Percentiles rank a stretch among this genome's conserved stretches.
phyloP scores from a whole-genome alignment of 2,797 vertebrate genomes.

The Anas capensis region DNA sequence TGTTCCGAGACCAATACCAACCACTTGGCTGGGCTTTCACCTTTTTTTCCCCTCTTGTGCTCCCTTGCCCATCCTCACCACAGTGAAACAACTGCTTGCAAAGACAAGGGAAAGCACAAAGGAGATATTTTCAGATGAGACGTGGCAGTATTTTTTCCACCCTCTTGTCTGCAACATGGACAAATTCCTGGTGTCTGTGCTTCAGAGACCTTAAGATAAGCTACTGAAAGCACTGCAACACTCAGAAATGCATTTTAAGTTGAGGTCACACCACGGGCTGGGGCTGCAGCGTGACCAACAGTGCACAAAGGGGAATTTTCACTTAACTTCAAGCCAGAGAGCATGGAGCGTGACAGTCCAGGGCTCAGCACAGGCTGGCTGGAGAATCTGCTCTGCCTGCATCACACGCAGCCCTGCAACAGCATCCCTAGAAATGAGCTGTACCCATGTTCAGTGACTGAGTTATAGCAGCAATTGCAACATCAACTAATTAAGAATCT shows the following conservation, averaged over 20 bases:
- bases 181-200: not conserved
- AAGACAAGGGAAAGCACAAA: not conserved
- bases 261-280: not conserved
- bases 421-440: not conserved
- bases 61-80: not conserved
- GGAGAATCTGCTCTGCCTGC: not conserved
- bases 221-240: not conserved
- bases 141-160: not conserved
- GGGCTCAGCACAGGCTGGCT: not conserved
- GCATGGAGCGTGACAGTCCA: rapidly evolving
- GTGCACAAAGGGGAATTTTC: not conserved
- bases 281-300: not conserved
- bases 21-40: not conserved
- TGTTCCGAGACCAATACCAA: not conserved
- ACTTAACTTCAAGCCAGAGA: not conserved
- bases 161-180: not conserved
- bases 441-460: not conserved
- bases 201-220: not conserved
- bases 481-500: not conserved
- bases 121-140: not conserved
- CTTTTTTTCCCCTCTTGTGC: not conserved
- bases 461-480: not conserved
- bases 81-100: not conserved
- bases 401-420: not conserved
- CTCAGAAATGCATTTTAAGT: not conserved